A percentile compares a stretch with the other conserved stretches of the same genome.
These are phyloP conservation scores for Lobophora halterata DNA, from an alignment of 2,888 invertebrate genomes.

Conservation along the genomic window DNA sequence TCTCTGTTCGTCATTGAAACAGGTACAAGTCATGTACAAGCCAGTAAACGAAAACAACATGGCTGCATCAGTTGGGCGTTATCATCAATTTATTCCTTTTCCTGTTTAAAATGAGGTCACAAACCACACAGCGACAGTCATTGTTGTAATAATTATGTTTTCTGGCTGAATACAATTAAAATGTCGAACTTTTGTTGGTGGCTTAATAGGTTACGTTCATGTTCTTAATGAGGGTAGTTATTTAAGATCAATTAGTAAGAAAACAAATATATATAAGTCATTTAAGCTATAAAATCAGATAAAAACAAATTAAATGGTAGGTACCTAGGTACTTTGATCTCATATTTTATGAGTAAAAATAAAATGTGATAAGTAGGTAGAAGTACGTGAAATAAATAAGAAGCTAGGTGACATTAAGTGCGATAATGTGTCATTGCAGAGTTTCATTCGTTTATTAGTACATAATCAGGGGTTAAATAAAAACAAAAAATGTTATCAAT, in stretches of 20 bases:
- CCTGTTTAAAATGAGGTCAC: constrained; percentile 77
- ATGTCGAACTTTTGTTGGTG: neutral
- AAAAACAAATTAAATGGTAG: neutral
- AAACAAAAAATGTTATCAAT: constrained; percentile 1
- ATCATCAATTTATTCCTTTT: constrained; percentile 75
- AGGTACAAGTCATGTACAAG: too few species aligned
- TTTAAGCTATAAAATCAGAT: neutral
- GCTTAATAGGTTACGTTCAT: neutral
- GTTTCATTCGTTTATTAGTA: constrained; percentile 15
- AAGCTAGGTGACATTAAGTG: constrained; percentile 2
- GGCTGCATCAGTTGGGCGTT: constrained; percentile 52
- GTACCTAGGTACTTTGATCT: neutral
- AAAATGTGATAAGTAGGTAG: neutral
- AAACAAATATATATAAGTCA: neutral
- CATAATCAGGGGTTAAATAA: constrained; percentile 12
- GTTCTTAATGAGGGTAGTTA: constrained; percentile 20
- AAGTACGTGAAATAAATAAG: neutral
- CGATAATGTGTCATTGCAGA: constrained; percentile 37
- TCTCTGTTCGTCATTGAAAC: too few species aligned
- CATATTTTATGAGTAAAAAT: neutral
- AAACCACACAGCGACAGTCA: constrained; percentile 57
- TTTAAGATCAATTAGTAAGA: constrained; percentile 1
- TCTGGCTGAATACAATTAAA: constrained; percentile 1
- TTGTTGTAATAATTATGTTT: constrained; percentile 29
- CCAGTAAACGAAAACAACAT: constrained; percentile 49